These are phyloP conservation scores for Drosophila quadrilineata DNA, from an alignment of 1,140 invertebrate genomes.

Conservation along the genomic window DNA sequence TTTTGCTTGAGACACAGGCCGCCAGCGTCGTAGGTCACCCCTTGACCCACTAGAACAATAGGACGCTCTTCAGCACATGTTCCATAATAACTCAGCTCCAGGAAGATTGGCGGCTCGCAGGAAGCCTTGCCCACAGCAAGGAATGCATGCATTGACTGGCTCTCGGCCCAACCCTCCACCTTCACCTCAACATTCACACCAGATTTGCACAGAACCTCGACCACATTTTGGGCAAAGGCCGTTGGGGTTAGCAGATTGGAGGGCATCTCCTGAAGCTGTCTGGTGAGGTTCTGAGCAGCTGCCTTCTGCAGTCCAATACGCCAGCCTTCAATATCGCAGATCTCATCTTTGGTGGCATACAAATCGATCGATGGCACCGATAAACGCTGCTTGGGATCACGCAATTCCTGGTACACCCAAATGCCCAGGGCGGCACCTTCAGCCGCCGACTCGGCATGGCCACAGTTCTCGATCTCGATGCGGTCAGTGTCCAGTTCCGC, in stretches of 20 bases:
- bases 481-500: conserved; percentile 83
- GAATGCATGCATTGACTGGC: conserved; percentile 89
- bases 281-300: conserved; percentile 91
- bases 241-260: conserved; percentile 93
- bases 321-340: conserved; percentile 85
- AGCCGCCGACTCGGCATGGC: conserved; percentile 88
- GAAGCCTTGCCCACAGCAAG: conserved; percentile 90
- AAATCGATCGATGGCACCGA: conserved; percentile 67
- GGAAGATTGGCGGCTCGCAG: conserved; percentile 87
- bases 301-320: conserved; percentile 87
- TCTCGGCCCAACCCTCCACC: conserved; percentile 86
- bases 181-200: conserved; percentile 85
- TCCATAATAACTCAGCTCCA: conserved; percentile 86
- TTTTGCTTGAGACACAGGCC: conserved; percentile 84
- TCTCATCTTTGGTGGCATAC: conserved; percentile 81
- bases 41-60: conserved; percentile 90
- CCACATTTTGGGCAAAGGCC: conserved; percentile 88
- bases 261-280: conserved; percentile 90
- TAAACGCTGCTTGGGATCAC: conserved; percentile 52
- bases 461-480: conserved; percentile 87
- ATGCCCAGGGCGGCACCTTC: conserved; percentile 86
- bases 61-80: conserved; percentile 71
- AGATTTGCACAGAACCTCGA: conserved; percentile 82
- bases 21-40: conserved; percentile 95
- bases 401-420: conserved; percentile 80